Evolutionary conservation across 2,113 vertebrate species (phyloP).

Genomic region (Hassar affinis): DNA sequence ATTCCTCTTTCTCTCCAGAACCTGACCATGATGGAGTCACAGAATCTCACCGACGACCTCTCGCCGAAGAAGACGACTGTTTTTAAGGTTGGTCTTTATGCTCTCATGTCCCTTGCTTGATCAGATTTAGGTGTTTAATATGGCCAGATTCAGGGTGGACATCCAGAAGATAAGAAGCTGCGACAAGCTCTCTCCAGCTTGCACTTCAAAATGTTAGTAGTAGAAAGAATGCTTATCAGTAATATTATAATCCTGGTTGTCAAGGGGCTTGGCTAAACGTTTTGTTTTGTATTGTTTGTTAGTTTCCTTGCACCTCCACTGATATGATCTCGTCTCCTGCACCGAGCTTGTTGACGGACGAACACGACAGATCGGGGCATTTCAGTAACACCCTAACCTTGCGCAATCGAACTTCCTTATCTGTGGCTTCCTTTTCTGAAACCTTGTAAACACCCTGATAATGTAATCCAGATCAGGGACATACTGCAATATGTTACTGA

Average conservation of each 20-base stretch:
- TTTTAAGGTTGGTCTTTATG: constrained; percentile 79
- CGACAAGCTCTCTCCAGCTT: neutral
- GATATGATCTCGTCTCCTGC: neutral
- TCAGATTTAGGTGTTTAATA: neutral
- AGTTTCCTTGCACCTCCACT: neutral
- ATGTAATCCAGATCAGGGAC: neutral
- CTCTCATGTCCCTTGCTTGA: neutral
- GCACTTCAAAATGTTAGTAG: neutral
- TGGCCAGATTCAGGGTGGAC: neutral
- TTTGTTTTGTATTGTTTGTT: neutral
- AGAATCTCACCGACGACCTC: constrained; percentile 87
- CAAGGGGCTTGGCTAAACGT: neutral
- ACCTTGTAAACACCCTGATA: neutral
- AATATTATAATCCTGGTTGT: neutral
- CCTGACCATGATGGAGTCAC: constrained; percentile 94
- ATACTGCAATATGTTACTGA: neutral
- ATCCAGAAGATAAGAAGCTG: neutral
- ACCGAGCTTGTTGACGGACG: neutral
- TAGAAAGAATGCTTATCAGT: neutral
- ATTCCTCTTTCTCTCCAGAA: constrained; percentile 71
- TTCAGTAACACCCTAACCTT: neutral
- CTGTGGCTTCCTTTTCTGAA: neutral
- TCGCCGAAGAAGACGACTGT: constrained; percentile 97
- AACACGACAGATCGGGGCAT: neutral
- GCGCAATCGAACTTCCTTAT: constrained; percentile 3